Base-by-base conservation (phyloP, 2,888 invertebrate genomes). In the Drosophila cognata region DNA sequence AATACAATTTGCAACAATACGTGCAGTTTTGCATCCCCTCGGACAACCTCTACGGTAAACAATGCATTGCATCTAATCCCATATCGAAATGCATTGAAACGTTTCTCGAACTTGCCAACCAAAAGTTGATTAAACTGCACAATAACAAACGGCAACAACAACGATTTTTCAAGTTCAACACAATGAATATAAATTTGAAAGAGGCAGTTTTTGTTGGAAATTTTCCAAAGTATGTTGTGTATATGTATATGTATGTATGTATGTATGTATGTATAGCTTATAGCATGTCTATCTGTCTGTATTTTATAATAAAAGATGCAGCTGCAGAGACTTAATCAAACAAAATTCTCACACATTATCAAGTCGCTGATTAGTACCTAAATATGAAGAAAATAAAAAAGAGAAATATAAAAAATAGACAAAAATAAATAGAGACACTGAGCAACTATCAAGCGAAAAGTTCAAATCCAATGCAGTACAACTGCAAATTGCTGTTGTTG, bases 101-200 rank as follows among this genome's bases (percentile, higher is more conserved):
- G 86, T 79, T 84, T 86, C 84, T 84, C 84, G 88, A 88, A 83
- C 84, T 79, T 84, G 71, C 81, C 36, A 63, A 69, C 81, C 74
- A 88, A 88, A 88, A 89, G 89, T 86, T 86, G 89, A 86, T 89
- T 86, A 89, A 86, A 89, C 89, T 89, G 88, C 81, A 86, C 85
- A 89, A 88, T 89, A 85, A 86, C 90, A 82, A 84, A 83, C 79
- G 79, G 62, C 85, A 85, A 75, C 79, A 81, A 82, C 75, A 77
- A 74, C 67, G 28, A 68, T 66, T 86, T 46, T 86, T 86, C 88
- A 89, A 86, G 85, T 86, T 86, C 86, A 86, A 81, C 81, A 89
- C 85, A 89, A 85, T 89, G 83, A 89, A 87, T 68, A 84, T 71
- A 64, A 84, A 84, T 84, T 84, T 86, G 77, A 83, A 81, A 86